These are phyloP conservation scores for Aphrocallistes beatrix DNA, from an alignment of 37 sponge, comb jelly and placozoan genomes.

Conservation along the genomic window DNA sequence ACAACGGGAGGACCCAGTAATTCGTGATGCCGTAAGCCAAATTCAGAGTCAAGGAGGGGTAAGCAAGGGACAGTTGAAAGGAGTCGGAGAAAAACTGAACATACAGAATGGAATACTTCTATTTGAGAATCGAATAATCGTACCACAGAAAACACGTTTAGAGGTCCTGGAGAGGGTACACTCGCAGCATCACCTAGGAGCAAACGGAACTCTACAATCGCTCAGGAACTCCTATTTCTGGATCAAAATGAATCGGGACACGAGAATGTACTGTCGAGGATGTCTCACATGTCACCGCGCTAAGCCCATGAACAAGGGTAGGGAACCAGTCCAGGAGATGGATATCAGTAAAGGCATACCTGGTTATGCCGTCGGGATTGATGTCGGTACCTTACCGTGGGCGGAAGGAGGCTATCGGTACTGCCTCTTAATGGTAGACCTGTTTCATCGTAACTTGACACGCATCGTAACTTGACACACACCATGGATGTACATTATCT, in stretches of 20 bases:
- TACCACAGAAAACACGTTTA: background rate
- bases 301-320: too few species aligned
- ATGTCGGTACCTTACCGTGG: background rate
- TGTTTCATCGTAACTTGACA: background rate
- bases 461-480: background rate
- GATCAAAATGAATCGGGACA: slow-evolving; percentile 11
- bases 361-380: background rate
- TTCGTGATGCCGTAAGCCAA: background rate
- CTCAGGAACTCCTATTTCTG: slow-evolving; percentile 1
- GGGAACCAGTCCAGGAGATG: background rate
- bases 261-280: background rate
- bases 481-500: too few species aligned
- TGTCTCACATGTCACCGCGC: background rate
- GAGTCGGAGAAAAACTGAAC: slow-evolving; percentile 15
- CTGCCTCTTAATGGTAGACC: background rate
- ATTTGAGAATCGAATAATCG: background rate
- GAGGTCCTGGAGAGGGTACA: background rate
- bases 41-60: background rate
- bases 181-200: background rate
- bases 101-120: background rate
- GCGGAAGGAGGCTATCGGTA: slow-evolving; percentile 7
- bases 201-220: background rate
- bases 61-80: background rate
- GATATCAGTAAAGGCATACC: background rate
- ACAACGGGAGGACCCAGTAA: slow-evolving; percentile 10